Conservation (phyloP, 2,888 invertebrate genomes). For the Euplagia quadripunctaria region DNA sequence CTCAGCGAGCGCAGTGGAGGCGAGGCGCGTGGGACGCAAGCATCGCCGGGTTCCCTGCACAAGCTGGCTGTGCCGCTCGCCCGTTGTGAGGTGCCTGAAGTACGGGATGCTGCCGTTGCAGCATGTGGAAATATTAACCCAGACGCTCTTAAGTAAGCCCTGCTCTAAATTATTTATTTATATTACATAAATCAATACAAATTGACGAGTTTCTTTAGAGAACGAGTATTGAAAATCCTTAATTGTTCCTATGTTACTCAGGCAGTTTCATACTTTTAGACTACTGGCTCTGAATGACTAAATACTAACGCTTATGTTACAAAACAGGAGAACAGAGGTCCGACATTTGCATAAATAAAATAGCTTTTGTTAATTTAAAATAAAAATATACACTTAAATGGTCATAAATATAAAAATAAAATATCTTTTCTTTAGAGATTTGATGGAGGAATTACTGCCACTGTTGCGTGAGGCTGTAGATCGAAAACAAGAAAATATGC, state of each 20-base stretch:
- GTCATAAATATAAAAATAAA: background rate
- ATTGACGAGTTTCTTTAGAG: no score
- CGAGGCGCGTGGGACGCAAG: conserved; percentile 90
- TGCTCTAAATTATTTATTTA: background rate
- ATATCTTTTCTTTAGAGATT: conserved; percentile 89
- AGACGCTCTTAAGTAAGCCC: conserved; percentile 94
- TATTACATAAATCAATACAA: no score
- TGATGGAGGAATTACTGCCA: conserved; percentile 97
- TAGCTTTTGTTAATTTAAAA: no score
- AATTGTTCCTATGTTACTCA: no score
- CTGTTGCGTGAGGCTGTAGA: conserved; percentile 98
- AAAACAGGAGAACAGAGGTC: no score
- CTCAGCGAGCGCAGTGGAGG: conserved; percentile 94
- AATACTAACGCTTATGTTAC: no score
- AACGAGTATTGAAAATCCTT: no score
- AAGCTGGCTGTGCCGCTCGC: conserved; percentile 97
- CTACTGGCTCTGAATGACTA: no score
- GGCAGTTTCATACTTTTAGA: no score
- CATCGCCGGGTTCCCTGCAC: conserved; percentile 95
- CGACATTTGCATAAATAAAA: no score
- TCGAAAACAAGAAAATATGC: conserved; percentile 98
- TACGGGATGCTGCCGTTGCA: conserved; percentile 97
- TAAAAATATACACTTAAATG: background rate
- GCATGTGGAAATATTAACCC: conserved; percentile 98
- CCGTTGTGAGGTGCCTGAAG: conserved; percentile 97